A percentile compares a stretch with the other conserved stretches of the same genome.
phyloP scores from a whole-genome alignment of 2,113 vertebrate species.

The Casuarius casuarius region DNA sequence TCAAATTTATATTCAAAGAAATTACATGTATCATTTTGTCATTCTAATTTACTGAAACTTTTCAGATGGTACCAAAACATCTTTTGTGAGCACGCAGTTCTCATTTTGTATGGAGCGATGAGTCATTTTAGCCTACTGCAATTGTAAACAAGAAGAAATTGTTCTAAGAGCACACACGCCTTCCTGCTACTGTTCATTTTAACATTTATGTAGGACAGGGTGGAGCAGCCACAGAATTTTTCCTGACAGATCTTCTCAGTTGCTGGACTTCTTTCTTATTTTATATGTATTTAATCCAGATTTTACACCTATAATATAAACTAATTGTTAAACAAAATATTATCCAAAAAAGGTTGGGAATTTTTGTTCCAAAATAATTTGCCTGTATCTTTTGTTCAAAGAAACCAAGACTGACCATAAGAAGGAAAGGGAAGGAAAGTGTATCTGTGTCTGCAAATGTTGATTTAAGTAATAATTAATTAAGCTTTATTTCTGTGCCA shows the following conservation, averaged over 20 bases:
- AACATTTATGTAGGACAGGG: constrained; percentile 35
- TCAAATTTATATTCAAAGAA: not conserved
- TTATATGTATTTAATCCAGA: not conserved
- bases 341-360: not conserved
- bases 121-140: constrained; percentile 54
- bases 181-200: constrained; percentile 47
- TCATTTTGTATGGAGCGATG: not conserved
- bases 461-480: not conserved
- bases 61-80: constrained; percentile 29
- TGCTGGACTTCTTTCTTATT: not conserved
- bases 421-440: not conserved
- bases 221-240: constrained; percentile 44
- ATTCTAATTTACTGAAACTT: constrained; percentile 10
- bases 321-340: not conserved
- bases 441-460: not conserved
- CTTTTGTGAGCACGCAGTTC: constrained; percentile 17
- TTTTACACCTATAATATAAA: not conserved
- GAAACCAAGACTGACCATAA: not conserved
- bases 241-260: not conserved
- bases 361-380: not conserved
- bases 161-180: constrained; percentile 39
- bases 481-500: not conserved
- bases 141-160: constrained; percentile 65
- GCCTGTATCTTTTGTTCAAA: not conserved
- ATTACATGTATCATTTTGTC: not conserved